A percentile compares a stretch with the other conserved stretches of the same genome.
phyloP scores from a whole-genome alignment of 1,140 invertebrate genomes.

The Drosophila truncata region DNA sequence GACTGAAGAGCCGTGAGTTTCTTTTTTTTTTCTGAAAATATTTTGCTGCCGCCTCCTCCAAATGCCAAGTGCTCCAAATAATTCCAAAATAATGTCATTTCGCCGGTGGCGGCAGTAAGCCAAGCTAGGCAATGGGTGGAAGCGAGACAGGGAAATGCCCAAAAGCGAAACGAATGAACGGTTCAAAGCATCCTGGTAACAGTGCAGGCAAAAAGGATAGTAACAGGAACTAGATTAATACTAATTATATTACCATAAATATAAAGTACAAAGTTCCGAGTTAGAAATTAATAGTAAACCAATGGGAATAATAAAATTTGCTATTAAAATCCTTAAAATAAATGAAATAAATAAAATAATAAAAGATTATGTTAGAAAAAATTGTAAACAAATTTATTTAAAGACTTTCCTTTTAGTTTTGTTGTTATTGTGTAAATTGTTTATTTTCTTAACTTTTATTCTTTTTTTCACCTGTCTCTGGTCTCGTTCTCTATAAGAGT shows the following conservation, averaged over 20 bases:
- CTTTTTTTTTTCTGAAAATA: slow-evolving; percentile 49
- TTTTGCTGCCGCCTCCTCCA: slow-evolving; percentile 49
- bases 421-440: too few relatives aligned
- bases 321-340: too few relatives aligned
- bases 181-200: slow-evolving; percentile 37
- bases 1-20: slow-evolving; percentile 12
- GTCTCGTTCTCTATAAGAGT: too few relatives aligned
- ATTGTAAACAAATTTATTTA: too few relatives aligned
- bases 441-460: too few relatives aligned
- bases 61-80: slow-evolving; percentile 73
- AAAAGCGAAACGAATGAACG: slow-evolving; percentile 20
- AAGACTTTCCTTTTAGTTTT: too few relatives aligned
- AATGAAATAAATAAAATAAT: not conserved
- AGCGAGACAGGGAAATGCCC: slow-evolving; percentile 9
- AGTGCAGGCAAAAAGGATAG: slow-evolving; percentile 1
- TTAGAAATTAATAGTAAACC: too few relatives aligned
- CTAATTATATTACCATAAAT: not conserved
- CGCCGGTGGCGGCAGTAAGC: slow-evolving; percentile 33
- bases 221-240: not conserved
- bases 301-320: too few relatives aligned
- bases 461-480: too few relatives aligned
- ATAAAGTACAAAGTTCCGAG: not conserved
- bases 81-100: slow-evolving; percentile 78
- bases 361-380: too few relatives aligned
- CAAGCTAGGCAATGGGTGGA: not conserved